These are phyloP conservation scores for Lamellibrachia luymesi DNA, from an alignment of 1,140 invertebrate genomes.

Conservation along the genomic window DNA sequence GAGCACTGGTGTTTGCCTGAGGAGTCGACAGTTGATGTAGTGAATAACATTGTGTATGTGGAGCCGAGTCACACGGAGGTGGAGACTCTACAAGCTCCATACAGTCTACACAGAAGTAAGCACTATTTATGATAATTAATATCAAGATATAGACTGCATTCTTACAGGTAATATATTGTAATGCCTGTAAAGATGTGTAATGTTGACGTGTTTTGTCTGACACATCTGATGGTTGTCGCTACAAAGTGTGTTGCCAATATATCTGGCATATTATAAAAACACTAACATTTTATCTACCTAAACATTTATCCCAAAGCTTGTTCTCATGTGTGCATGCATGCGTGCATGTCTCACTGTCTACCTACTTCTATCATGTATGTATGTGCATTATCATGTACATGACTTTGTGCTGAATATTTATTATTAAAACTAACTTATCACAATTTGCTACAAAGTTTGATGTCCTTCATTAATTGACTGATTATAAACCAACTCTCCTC, in stretches of 20 bases:
- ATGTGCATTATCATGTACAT: neutral
- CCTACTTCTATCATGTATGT: neutral
- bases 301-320: neutral
- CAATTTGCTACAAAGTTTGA: neutral
- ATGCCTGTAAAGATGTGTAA: too few species aligned
- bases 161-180: too few species aligned
- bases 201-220: too few species aligned
- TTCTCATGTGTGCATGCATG: neutral
- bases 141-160: too few species aligned
- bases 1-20: slow-evolving; percentile 48
- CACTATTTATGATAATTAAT: slow-evolving; percentile 6
- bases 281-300: neutral
- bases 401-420: neutral
- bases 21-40: slow-evolving; percentile 37
- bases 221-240: too few species aligned
- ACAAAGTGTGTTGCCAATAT: too few species aligned
- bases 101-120: slow-evolving; percentile 44
- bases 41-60: slow-evolving; percentile 35
- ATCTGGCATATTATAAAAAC: too few species aligned
- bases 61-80: slow-evolving; percentile 33
- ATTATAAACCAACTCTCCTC: neutral
- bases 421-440: neutral
- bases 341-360: neutral
- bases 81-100: slow-evolving; percentile 43
- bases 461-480: neutral